A percentile compares a stretch with the other conserved stretches of the same genome.
Conservation (phyloP, 2,888 invertebrate genomes). For the Drosophila nigricruria region DNA sequence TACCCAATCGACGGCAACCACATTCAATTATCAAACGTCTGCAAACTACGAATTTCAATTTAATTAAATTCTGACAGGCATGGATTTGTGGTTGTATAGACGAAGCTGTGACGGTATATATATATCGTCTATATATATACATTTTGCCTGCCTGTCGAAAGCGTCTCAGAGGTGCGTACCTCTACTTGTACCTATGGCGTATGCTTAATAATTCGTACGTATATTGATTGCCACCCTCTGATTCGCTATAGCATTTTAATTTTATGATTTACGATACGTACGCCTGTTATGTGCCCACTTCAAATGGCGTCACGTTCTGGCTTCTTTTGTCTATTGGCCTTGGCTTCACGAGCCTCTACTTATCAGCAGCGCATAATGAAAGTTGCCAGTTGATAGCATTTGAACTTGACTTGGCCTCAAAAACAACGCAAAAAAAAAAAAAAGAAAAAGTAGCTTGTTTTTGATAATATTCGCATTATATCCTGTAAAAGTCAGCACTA, state of each 20-base stretch:
- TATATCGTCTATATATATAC: not conserved
- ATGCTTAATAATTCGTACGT: slow-evolving; percentile 30
- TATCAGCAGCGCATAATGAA: slow-evolving; percentile 39
- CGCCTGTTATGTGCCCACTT: slow-evolving; percentile 4
- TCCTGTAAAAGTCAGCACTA: not conserved
- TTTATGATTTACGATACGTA: slow-evolving; percentile 43
- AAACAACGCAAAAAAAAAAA: not conserved
- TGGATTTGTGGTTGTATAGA: not conserved
- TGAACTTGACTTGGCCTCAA: slow-evolving; percentile 24
- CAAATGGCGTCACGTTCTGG: slow-evolving; percentile 48
- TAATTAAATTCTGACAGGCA: slow-evolving; percentile 24
- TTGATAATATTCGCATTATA: slow-evolving; percentile 33
- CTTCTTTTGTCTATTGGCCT: slow-evolving; percentile 18
- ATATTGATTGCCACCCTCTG: not conserved
- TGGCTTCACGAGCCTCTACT: slow-evolving; percentile 21
- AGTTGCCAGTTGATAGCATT: slow-evolving; percentile 17
- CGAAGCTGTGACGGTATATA: not conserved
- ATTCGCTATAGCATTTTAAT: slow-evolving; percentile 12
- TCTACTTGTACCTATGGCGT: slow-evolving; percentile 18
- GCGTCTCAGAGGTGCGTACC: not conserved
- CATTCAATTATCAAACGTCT: slow-evolving; percentile 28
- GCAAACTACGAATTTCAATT: slow-evolving; percentile 20
- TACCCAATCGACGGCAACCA: slow-evolving; percentile 2
- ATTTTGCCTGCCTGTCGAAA: not conserved
- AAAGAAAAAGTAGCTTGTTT: slow-evolving; percentile 22